These are phyloP conservation scores for Rhegmatorhina hoffmannsi DNA, from an alignment of 2,113 vertebrate genomes.

Conservation along the genomic window DNA sequence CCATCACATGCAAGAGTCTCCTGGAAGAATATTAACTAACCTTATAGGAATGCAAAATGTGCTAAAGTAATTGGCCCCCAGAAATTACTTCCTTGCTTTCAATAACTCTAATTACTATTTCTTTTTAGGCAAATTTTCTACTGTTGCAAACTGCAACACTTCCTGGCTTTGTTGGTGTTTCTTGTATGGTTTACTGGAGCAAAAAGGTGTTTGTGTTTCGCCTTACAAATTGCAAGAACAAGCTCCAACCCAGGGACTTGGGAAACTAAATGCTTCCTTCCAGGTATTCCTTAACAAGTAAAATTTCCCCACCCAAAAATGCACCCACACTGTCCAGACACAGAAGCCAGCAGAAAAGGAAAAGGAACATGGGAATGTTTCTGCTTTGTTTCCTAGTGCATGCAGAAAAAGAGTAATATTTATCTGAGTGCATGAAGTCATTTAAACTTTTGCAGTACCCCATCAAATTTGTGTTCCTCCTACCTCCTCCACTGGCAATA, in stretches of 20 bases:
- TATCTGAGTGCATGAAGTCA: background rate
- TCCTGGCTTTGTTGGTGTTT: background rate
- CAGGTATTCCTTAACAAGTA: background rate
- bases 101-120: background rate
- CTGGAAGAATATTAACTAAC: background rate
- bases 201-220: background rate
- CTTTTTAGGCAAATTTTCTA: background rate
- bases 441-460: background rate
- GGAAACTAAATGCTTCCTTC: background rate
- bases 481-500: background rate
- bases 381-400: background rate
- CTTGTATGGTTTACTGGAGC: background rate
- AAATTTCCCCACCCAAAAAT: background rate
- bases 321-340: background rate
- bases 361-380: background rate
- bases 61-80: background rate
- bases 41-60: background rate
- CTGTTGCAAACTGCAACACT: background rate
- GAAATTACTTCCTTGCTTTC: background rate
- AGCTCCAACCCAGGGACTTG: background rate
- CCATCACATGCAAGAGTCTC: background rate
- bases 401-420: background rate
- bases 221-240: background rate
- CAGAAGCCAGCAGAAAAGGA: background rate
- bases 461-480: background rate